Base-by-base conservation (phyloP, 2,797 vertebrate species). In the Sebastes melanostomus region DNA sequence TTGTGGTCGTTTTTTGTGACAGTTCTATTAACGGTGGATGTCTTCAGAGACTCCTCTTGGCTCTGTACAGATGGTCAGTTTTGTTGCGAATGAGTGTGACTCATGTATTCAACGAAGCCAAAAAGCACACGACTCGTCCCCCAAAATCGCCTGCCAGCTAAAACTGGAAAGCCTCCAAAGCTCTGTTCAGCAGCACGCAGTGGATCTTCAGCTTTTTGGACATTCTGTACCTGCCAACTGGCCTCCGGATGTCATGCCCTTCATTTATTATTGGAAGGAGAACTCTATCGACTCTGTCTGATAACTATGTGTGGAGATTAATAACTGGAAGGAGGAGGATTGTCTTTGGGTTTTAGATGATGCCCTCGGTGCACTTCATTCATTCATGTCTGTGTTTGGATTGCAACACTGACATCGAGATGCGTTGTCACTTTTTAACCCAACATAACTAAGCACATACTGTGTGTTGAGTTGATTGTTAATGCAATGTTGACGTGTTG, bases 61-160 rank as follows among this genome's bases (percentile, higher is more conserved):
- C 50, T 29, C 25, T 38, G 42, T 74, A 60, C 85, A 89, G 86
- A 86, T 88, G 87, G 89, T 78, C 83, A 72, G 69, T 83, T 79
- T 50, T 75, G 63, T 75, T 75, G 66, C 5, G 20, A 73, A 54
- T 72, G 59, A 22, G 24, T 60, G 78, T 91, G 91, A 92, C 85
- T 93, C 86, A 90, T 77, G 27, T 65, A 18, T 46, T 72, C 61
- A 70, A 13, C 0, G 16, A 67, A 78, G 88, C 86, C 87, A 90
- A 68, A 90, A 52, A 72, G 50, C 69, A 61, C 71, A 75, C 32
- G 1, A 75, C 66, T 84, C 54, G 50, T 81, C 84, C 63, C 27
- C 42, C 9, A 65, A 75, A 71, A 30, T 25, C 2, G 25, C 27
- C 80, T 75, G 87, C 79, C 83, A 83, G 83, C 81, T 77, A 32